Base-by-base conservation (phyloP, 2,888 invertebrate genomes). In the Mesochorus sp. region DNA sequence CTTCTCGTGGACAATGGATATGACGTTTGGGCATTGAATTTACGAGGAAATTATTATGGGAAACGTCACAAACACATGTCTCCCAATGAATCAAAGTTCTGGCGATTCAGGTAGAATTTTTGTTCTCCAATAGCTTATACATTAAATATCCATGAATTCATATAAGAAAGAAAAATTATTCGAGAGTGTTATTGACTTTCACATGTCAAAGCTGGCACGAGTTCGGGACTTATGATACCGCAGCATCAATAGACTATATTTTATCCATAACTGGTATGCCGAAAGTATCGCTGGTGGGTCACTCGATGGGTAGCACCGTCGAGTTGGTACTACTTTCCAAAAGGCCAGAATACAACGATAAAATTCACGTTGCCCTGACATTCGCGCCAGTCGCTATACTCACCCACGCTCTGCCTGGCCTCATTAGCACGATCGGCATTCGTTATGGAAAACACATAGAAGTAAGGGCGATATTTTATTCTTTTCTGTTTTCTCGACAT, bases 251-350 rank as follows among this genome's bases (percentile, higher is more conserved):
- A 37, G 87, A 88, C 75, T 83, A 85, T 66, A 82, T 87, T 2
- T 62, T 88, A 24, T 80, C 76, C 0, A 5, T 67, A 26, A 87
- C 88, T 0, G 82, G 83, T 1, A 79, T 83, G 80, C 70, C 80
- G n/a, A 81, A 80, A 68, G 64, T 88, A 5, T 83, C 87, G 0
- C 62, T 88, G 31, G 79, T 88, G 51, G 88, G 87, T 8, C 85
- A 88, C 61, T 88, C 88, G 2, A 87, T 88, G 88, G 88, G 88
- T n/a, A 79, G 84, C 24, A 86, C 87, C 1, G 78, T 84, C 3
- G 75, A 81, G 53, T 78, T 86, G 70, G 87, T 88, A 51, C 79
- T 88, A 28, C 83, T 88, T 28, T 88, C 88, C n/a, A 74, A 78
- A 79, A 82, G 78, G 26, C 87, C 87, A 2, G 85, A 87, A 73